Conservation (phyloP, 2,113 vertebrate genomes). For the Meleagris gallopavo region DNA sequence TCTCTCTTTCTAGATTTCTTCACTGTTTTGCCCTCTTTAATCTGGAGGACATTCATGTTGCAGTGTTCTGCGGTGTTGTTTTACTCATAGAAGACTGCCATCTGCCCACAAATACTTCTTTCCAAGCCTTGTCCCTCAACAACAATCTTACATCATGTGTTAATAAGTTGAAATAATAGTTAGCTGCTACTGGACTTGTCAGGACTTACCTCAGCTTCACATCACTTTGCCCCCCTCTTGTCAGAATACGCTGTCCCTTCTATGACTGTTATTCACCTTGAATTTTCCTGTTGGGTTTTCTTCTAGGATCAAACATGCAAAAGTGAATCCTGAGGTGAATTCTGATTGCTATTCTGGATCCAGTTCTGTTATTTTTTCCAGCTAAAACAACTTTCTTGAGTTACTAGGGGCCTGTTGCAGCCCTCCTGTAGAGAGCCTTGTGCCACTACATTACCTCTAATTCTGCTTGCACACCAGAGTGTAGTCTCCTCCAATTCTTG, state of each 20-base stretch:
- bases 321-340: neutral
- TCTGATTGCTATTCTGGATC: neutral
- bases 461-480: neutral
- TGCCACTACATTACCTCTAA: neutral
- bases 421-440: neutral
- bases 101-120: neutral
- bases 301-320: neutral
- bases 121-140: neutral
- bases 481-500: neutral
- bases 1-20: neutral
- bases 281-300: neutral
- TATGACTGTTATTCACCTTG: neutral
- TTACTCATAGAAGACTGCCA: neutral
- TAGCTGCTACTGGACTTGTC: neutral
- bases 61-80: neutral
- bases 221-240: neutral
- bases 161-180: neutral
- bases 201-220: neutral
- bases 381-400: neutral
- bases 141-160: accelerated
- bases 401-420: neutral
- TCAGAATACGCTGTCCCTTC: neutral
- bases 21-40: neutral
- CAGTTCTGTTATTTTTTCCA: neutral
- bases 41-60: neutral